These are phyloP conservation scores for Athetis lepigone DNA, from an alignment of 2,888 invertebrate genomes.

Conservation along the genomic window DNA sequence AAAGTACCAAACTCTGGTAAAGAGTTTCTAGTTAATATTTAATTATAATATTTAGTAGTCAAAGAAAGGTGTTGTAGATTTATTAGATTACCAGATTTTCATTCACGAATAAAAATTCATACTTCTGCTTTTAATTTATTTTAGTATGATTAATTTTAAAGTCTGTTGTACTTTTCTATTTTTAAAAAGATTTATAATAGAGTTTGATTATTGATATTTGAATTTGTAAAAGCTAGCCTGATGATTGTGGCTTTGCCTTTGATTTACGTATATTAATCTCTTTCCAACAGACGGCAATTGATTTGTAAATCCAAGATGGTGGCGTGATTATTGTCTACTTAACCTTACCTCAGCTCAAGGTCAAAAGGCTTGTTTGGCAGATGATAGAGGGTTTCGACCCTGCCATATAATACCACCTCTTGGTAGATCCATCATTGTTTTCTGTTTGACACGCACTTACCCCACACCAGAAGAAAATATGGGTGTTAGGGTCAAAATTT, in stretches of 20 bases:
- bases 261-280: no score
- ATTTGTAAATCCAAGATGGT: neutral
- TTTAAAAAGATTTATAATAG: no score
- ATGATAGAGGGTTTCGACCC: constrained; percentile 3
- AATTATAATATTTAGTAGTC: constrained; percentile 10
- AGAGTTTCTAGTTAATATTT: neutral
- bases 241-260: no score
- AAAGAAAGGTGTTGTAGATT: constrained; percentile 32
- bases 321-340: neutral
- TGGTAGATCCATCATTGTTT: constrained; percentile 20
- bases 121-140: no score
- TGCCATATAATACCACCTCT: neutral
- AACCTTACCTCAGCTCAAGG: neutral
- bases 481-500: neutral
- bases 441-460: constrained; percentile 21
- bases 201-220: no score
- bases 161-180: no score
- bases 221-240: no score
- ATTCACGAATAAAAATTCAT: neutral
- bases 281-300: no score
- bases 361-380: neutral
- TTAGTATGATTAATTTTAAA: no score
- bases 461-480: neutral
- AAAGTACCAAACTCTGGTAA: neutral
- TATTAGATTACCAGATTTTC: constrained; percentile 11